Base-by-base conservation (phyloP, 2,888 invertebrate species). In the Pammene aurita region DNA sequence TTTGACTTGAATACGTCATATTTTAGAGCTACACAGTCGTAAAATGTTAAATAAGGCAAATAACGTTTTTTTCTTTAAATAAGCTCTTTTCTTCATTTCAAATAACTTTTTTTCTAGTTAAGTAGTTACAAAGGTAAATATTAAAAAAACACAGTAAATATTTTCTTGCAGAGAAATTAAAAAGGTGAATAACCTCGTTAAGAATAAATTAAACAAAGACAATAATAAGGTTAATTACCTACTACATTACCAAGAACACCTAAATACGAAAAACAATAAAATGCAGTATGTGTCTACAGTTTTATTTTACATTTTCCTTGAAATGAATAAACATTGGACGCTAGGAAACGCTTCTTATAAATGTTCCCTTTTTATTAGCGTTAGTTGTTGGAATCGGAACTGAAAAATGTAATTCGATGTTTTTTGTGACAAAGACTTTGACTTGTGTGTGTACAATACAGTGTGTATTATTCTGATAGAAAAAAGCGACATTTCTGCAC, bases 291-390 rank as follows among this genome's bases (percentile, higher is more conserved):
- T 5, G 18, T 5, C 18, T 52, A n/a, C 18, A 62, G 41, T 50
- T 62, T 41, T 50, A 62, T 18, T n/a, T 41, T 41, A 14, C 14
- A 50, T 62, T 62, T 62, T 62, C 62, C 62, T 52, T 52, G 62
- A 41, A 62, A 52, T 50, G n/a, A 62, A 62, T 50, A 62, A 26
- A 26, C 44, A 58, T 34, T 14, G 44, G 6, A 38, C 16, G 50
- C 9, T 13, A n/a, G 18, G 35, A 18, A 61, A 16, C 35, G 6
- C 7, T 61, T 46, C n/a, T 48, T n/a, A 2, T 52, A 34, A 61
- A 18, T 61, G 48, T 48, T 35, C 14, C 14, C 10, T 61, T 61
- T 61, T 61, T 16, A 61, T 38, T 38, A 16, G 7, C 13, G 13
- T 26, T 52, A 18, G 7, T 52, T 52, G 16, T 52, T 26, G 14